These are phyloP conservation scores for Andrena chrysosceles DNA, from an alignment of 2,888 invertebrate species.

Conservation along the genomic window DNA sequence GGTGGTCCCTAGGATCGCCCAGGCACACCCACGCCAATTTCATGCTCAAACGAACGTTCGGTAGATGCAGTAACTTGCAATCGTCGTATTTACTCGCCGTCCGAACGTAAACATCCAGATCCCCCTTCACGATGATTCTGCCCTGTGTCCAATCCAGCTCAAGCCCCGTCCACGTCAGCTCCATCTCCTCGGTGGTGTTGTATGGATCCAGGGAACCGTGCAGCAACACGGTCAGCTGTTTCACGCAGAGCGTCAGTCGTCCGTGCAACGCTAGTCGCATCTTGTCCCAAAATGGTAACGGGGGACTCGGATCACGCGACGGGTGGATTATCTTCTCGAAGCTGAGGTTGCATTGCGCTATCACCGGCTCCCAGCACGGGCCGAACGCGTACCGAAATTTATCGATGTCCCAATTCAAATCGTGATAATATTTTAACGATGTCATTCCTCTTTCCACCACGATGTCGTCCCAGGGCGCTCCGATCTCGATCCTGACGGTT, in stretches of 20 bases:
- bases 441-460: conserved; percentile 97
- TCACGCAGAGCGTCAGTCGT: conserved; percentile 94
- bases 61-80: conserved; percentile 96
- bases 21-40: conserved; percentile 96
- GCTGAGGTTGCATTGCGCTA: conserved; percentile 94
- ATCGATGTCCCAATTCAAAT: conserved; percentile 96
- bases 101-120: conserved; percentile 96
- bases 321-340: conserved; percentile 95
- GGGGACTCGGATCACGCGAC: conserved; percentile 96
- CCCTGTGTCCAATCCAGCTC: conserved; percentile 99
- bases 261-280: conserved; percentile 97
- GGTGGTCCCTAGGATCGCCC: conserved; percentile 98
- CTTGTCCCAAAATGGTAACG: conserved; percentile 99
- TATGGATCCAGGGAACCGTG: conserved; percentile 99
- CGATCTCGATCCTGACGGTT: conserved; percentile 92
- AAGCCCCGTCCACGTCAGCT: conserved; percentile 97
- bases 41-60: conserved; percentile 93
- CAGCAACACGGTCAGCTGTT: conserved; percentile 94
- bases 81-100: conserved; percentile 99
- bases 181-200: conserved; percentile 99
- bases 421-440: conserved; percentile 98
- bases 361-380: conserved; percentile 99
- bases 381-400: conserved; percentile 97
- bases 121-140: conserved; percentile 96
- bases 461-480: conserved; percentile 93